Conservation (phyloP, 2,113 vertebrate species). For the Carettochelys insculpta region DNA sequence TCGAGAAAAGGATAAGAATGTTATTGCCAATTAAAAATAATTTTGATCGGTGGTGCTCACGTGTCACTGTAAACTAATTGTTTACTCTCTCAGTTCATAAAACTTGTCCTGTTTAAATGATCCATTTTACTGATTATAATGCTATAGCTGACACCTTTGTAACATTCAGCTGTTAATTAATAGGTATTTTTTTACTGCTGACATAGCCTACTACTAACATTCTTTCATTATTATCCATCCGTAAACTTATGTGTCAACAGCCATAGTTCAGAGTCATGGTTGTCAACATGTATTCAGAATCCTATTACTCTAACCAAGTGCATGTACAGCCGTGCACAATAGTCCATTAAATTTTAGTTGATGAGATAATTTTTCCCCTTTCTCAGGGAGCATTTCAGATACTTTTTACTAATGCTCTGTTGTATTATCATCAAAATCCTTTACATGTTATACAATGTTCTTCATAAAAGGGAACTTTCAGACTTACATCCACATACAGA, state of each 20-base stretch:
- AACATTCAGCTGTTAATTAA: neutral
- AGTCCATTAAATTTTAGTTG: neutral
- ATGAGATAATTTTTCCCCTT: neutral
- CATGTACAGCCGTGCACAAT: neutral
- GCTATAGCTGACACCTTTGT: neutral
- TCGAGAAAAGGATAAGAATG: neutral
- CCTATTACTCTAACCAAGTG: neutral
- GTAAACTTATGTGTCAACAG: neutral
- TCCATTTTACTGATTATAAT: neutral
- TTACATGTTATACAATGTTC: neutral
- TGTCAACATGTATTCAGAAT: neutral
- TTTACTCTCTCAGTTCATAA: neutral
- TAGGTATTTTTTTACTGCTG: neutral
- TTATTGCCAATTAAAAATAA: neutral
- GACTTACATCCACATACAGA: neutral
- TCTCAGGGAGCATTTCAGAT: neutral
- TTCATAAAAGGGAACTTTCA: neutral
- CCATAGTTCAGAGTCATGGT: neutral
- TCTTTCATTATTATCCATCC: neutral
- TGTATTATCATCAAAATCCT: neutral
- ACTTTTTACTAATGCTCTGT: neutral
- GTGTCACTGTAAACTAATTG: neutral
- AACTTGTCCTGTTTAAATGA: neutral
- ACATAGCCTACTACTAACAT: neutral
- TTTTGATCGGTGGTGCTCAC: neutral